Base-by-base conservation (phyloP, 1,140 invertebrate genomes). In the Cotesia vestalis region DNA sequence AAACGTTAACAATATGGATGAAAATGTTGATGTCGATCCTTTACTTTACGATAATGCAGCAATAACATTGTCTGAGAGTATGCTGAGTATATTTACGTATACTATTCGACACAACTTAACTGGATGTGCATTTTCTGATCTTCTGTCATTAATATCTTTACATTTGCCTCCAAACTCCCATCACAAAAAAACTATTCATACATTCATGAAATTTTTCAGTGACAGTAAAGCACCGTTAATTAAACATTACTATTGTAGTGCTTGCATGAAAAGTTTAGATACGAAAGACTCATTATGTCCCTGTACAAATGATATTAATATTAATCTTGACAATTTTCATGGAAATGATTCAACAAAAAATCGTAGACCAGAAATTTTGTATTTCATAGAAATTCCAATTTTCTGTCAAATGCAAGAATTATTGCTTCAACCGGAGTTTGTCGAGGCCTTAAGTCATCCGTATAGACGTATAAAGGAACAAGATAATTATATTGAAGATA, bases 401-500 rank as follows among this genome's bases (percentile, higher is more conserved):
- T 17, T 51, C 60, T 8, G 17, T 14, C 61, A 66, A 57, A 14
- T 71, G 4, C 60, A 71, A 59, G 34, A 46, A 46, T 34, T 66
- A 3, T 38, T 64, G n/a, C n/a, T 34, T 17, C 34, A 55, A 14
- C 46, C 69, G 55, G 40, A 40, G 3, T 69, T 69, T 27, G 12
- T 27, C 27, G 12, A 69, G n/a, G 36, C 60, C 60, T 51, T 69
- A 36, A 20, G 14, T 12, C 20, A 69, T 69, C 36, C 6, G 51
- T 59, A 61, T 46, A 12, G 36, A 12, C 55, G 55, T 8, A 14
- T n/a, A n/a, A 51, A 60, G 8, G 20, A 60, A 60, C 12, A 20
- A 61, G 14, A 38, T 14, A 51, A 60, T 52, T 27, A 52, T 63
- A 71, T 71, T 57, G 60, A 63, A 40, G 71, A 73, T 51, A 62